These are phyloP conservation scores for Ridgeia piscesae DNA, from an alignment of 1,140 invertebrate species.

Conservation along the genomic window DNA sequence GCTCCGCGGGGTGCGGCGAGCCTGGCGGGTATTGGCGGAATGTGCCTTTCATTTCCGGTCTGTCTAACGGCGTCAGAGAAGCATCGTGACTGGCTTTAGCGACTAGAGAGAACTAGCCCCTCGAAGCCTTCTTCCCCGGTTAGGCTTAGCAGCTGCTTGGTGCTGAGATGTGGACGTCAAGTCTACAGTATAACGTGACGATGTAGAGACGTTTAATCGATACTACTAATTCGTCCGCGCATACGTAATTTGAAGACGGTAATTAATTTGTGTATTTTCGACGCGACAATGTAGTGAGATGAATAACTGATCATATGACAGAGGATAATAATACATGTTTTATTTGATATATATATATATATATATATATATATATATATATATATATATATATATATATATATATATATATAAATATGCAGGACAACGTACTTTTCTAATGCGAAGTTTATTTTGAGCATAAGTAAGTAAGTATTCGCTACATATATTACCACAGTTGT, in stretches of 20 bases:
- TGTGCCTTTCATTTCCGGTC: background rate
- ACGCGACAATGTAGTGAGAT: background rate
- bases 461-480: too few species aligned
- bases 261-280: background rate
- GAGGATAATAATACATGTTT: background rate
- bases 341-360: too few species aligned
- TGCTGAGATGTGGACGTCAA: background rate
- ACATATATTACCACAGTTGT: too few species aligned
- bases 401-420: too few species aligned
- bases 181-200: background rate
- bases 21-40: background rate
- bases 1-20: too few species aligned
- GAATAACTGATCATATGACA: background rate
- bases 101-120: background rate
- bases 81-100: background rate
- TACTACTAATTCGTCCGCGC: background rate
- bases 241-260: background rate
- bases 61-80: background rate
- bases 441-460: too few species aligned
- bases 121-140: background rate
- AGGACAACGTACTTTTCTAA: background rate
- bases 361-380: too few species aligned
- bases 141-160: background rate
- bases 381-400: too few species aligned
- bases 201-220: background rate